phyloP scores from a whole-genome alignment of 2,888 invertebrate genomes.

The Lepidocyrtoides sp. region DNA sequence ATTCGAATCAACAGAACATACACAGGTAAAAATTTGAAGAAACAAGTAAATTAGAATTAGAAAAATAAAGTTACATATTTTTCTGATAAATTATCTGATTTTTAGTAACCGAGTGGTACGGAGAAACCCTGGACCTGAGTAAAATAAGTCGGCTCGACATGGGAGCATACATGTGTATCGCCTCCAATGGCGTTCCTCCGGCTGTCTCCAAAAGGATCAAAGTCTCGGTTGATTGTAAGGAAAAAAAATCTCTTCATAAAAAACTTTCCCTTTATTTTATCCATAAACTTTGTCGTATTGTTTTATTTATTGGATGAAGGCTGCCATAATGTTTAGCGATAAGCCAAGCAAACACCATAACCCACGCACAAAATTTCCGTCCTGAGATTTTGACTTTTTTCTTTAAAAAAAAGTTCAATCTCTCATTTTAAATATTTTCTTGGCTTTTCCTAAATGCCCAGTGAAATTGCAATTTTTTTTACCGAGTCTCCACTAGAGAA shows the following conservation, averaged over 20 bases:
- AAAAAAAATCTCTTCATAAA: neutral
- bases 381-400: neutral
- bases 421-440: too few species aligned
- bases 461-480: neutral
- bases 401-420: too few species aligned
- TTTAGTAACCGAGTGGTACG: conserved; percentile 94
- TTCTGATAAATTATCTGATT: conserved; percentile 5
- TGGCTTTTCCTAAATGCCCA: neutral
- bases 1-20: conserved; percentile 95
- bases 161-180: conserved; percentile 97
- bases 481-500: neutral
- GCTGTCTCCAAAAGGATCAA: conserved; percentile 96
- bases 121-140: conserved; percentile 93
- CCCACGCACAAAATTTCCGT: neutral
- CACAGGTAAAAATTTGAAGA: conserved; percentile 89
- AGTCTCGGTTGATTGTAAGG: conserved; percentile 97
- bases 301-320: neutral
- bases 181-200: conserved; percentile 96
- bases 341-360: neutral
- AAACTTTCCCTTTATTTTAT: conserved; percentile 16
- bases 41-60: neutral
- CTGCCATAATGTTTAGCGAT: neutral
- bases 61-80: conserved; percentile 51
- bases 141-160: conserved; percentile 95
- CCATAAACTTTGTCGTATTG: conserved; percentile 1